Conservation (phyloP, 2,888 invertebrate species). For the Platynereis dumerilii region DNA sequence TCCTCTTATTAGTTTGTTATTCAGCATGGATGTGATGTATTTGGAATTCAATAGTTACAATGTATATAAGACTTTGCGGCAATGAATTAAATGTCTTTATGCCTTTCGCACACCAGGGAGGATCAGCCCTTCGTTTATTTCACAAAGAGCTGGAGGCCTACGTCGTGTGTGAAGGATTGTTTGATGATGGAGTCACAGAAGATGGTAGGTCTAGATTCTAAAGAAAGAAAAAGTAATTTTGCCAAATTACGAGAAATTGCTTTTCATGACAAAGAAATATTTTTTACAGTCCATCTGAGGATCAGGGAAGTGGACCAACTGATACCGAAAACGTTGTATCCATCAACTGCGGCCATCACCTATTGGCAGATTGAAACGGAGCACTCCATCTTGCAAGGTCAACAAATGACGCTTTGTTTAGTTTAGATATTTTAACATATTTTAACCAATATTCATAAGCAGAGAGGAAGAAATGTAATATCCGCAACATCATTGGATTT, state of each 20-base stretch:
- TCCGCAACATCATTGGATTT: no score
- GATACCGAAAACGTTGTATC: slow-evolving; percentile 59
- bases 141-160: slow-evolving; percentile 63
- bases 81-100: no score
- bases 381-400: slow-evolving; percentile 34
- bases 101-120: slow-evolving; percentile 47
- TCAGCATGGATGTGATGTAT: no score
- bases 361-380: slow-evolving; percentile 61
- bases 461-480: no score
- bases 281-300: slow-evolving; percentile 58
- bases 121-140: slow-evolving; percentile 58
- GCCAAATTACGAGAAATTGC: no score
- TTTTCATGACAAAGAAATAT: no score
- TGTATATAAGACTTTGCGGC: no score
- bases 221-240: no score
- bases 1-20: neutral
- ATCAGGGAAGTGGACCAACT: slow-evolving; percentile 62
- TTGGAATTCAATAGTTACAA: no score
- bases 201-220: slow-evolving; percentile 48
- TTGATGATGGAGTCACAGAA: slow-evolving; percentile 60
- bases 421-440: no score
- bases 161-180: slow-evolving; percentile 61
- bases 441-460: no score
- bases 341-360: slow-evolving; percentile 61
- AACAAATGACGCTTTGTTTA: no score